Evolutionary conservation across 1,140 invertebrate species (phyloP).

Genomic region (Pinna nobilis): DNA sequence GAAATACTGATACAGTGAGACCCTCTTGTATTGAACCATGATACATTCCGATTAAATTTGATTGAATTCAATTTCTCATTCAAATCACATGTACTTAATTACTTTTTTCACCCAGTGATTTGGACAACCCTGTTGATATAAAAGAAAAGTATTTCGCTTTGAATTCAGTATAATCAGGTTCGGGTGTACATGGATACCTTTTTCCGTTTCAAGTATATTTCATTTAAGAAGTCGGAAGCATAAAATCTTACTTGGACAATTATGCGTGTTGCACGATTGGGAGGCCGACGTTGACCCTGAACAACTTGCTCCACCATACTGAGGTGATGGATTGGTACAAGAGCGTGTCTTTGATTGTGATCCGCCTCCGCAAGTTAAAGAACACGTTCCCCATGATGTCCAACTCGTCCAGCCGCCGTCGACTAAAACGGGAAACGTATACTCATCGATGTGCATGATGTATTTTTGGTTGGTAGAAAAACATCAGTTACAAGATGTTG

Average conservation of each 20-base stretch:
- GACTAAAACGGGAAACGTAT: neutral
- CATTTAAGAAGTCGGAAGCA: too few species aligned
- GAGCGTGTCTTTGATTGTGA: neutral
- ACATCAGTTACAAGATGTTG: too few species aligned
- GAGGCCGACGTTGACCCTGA: neutral
- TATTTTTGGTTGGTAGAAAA: too few species aligned
- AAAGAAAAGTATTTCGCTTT: neutral
- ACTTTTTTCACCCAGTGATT: neutral
- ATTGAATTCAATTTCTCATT: neutral
- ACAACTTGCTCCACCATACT: neutral
- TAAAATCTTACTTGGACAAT: slow-evolving; percentile 10
- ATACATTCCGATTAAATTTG: neutral
- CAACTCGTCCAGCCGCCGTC: neutral
- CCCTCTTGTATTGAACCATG: too few species aligned
- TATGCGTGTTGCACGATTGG: neutral
- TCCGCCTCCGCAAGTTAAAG: neutral
- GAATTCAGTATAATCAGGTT: neutral
- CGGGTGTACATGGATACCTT: neutral
- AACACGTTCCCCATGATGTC: neutral
- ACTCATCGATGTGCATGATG: too few species aligned
- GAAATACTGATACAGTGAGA: too few species aligned
- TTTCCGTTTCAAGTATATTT: neutral
- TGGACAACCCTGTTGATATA: too few species aligned
- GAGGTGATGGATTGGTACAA: slow-evolving; percentile 4
- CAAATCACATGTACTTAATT: neutral